A percentile compares a stretch with the other conserved stretches of the same genome.
Conservation (phyloP, 2,888 invertebrate genomes). For the Sphaeridia pumilis region DNA sequence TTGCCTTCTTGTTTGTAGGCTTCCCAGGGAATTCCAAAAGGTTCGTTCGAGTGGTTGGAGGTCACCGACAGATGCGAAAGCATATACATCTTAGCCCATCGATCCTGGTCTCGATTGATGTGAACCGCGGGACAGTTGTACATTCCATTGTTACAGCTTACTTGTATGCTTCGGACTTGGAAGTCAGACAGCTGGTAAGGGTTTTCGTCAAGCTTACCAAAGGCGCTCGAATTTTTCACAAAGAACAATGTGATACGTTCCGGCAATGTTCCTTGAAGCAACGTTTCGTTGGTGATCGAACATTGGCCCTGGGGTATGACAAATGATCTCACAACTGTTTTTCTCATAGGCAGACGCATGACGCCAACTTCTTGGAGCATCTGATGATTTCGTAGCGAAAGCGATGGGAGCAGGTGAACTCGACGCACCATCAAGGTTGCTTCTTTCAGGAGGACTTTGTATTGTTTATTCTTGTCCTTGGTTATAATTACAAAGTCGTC, state of each 20-base stretch:
- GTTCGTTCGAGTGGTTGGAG: not conserved
- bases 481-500: not conserved
- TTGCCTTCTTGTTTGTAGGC: not conserved
- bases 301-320: too few species aligned
- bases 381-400: too few species aligned
- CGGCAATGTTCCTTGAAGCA: too few species aligned
- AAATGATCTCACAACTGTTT: too few species aligned
- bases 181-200: not conserved
- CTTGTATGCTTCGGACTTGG: not conserved
- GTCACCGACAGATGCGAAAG: not conserved
- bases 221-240: not conserved
- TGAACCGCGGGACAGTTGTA: not conserved
- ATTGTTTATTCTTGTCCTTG: not conserved
- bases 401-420: too few species aligned
- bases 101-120: not conserved
- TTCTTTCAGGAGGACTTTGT: too few species aligned
- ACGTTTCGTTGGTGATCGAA: too few species aligned
- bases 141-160: not conserved
- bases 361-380: too few species aligned
- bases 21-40: not conserved
- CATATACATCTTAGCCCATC: not conserved
- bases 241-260: not conserved
- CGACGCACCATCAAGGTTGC: too few species aligned
- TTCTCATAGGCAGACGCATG: too few species aligned
- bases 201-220: not conserved